phyloP scores from a whole-genome alignment of 2,888 invertebrate species.

The Amphipyra tragopoginis region DNA sequence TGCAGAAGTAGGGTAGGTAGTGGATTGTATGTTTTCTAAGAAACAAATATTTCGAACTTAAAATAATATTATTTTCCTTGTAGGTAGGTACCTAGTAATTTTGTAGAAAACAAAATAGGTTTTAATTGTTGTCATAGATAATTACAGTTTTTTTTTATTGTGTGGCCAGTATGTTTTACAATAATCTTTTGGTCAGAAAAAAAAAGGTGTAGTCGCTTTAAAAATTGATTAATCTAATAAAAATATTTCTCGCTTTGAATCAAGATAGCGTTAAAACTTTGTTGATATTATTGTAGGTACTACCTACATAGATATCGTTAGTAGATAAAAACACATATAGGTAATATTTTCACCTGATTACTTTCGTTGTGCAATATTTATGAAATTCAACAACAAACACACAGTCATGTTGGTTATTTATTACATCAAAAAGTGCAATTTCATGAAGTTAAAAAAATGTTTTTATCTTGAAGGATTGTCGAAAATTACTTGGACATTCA shows the following conservation, averaged over 20 bases:
- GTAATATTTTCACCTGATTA: slow-evolving; percentile 26
- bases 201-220: background rate
- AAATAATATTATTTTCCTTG: background rate
- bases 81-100: background rate
- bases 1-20: background rate
- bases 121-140: background rate
- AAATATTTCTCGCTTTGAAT: background rate
- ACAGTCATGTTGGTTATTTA: background rate
- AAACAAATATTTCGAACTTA: background rate
- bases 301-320: background rate
- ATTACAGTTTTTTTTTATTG: background rate
- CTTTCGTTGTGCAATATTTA: slow-evolving; percentile 54
- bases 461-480: no score
- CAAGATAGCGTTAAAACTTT: background rate
- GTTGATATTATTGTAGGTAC: background rate
- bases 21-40: background rate
- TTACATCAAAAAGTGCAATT: background rate
- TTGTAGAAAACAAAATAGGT: background rate
- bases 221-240: background rate
- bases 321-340: background rate
- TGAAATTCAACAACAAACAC: slow-evolving; percentile 19
- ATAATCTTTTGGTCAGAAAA: background rate
- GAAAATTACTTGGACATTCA: no score
- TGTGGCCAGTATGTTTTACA: no score
- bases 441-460: background rate